These are phyloP conservation scores for Litoditis marina DNA, from an alignment of 2,888 invertebrate species.

Conservation along the genomic window DNA sequence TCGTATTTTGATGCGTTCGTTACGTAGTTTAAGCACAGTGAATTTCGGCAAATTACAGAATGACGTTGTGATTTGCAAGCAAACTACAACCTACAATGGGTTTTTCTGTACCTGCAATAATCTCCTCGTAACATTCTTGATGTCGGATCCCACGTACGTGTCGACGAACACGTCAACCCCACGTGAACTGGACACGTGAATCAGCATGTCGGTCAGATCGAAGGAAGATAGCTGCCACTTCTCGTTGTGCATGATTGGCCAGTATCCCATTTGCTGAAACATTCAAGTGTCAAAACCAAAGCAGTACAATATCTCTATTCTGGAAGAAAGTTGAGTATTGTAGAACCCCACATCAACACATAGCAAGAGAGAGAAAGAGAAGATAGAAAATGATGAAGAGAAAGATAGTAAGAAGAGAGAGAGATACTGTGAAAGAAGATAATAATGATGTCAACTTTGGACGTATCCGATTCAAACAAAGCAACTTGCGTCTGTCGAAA, in stretches of 20 bases:
- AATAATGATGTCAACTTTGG: no score
- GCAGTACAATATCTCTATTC: not conserved
- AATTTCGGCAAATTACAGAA: not conserved
- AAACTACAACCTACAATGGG: not conserved
- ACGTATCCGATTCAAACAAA: no score
- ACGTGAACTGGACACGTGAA: constrained; percentile 42
- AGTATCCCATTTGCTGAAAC: constrained; percentile 35
- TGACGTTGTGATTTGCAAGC: not conserved
- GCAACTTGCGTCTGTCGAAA: not conserved
- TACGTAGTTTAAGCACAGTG: no score
- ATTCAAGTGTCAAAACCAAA: not conserved
- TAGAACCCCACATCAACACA: no score
- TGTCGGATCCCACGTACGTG: constrained; percentile 7
- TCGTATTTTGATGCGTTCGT: no score
- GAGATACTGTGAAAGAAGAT: no score
- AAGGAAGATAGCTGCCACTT: constrained; percentile 28
- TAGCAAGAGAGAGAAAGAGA: no score
- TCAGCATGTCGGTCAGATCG: constrained; percentile 41
- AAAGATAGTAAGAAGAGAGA: no score
- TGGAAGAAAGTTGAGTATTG: no score
- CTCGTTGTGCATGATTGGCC: constrained; percentile 54
- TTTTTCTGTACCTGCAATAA: constrained; percentile 8
- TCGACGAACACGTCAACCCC: constrained; percentile 24
- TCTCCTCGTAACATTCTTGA: constrained; percentile 16
- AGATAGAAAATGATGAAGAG: no score